A percentile compares a stretch with the other conserved stretches of the same genome.
Conservation (phyloP, 2,113 vertebrate species). For the Axis porcinus region DNA sequence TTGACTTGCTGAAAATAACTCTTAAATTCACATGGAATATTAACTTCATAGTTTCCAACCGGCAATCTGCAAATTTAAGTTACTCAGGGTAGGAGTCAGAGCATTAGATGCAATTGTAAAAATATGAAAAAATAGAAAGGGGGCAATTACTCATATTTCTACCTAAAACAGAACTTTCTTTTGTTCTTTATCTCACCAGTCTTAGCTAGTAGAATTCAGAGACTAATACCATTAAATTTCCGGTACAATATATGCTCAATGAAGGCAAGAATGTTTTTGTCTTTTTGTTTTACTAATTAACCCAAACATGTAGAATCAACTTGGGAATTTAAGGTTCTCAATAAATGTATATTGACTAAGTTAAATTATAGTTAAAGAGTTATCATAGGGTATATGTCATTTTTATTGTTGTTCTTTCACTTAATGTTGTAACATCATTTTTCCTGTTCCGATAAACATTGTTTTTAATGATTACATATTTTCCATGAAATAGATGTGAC, state of each 20-base stretch:
- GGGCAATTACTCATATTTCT: not conserved
- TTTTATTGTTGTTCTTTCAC: not conserved
- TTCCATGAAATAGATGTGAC: not conserved
- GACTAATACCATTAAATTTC: not conserved
- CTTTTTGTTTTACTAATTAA: not conserved
- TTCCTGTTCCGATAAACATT: slow-evolving; percentile 18
- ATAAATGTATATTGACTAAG: not conserved
- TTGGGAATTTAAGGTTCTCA: not conserved
- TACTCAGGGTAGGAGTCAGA: not conserved
- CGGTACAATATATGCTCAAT: not conserved
- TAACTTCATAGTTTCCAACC: not conserved
- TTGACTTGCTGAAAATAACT: not conserved
- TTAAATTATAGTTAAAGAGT: slow-evolving; percentile 4
- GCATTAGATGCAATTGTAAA: not conserved
- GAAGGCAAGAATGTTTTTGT: not conserved
- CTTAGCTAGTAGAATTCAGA: not conserved
- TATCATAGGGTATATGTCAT: not conserved
- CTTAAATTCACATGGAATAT: not conserved
- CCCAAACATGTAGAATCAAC: not conserved
- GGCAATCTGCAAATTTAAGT: not conserved
- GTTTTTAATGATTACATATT: slow-evolving; percentile 12
- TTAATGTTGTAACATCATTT: not conserved
- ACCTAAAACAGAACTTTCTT: not conserved
- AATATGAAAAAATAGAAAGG: not conserved
- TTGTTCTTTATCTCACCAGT: not conserved